A percentile compares a stretch with the other conserved stretches of the same genome.
Conservation (phyloP, 2,797 vertebrate genomes). For the Brachyalestes nurse region DNA sequence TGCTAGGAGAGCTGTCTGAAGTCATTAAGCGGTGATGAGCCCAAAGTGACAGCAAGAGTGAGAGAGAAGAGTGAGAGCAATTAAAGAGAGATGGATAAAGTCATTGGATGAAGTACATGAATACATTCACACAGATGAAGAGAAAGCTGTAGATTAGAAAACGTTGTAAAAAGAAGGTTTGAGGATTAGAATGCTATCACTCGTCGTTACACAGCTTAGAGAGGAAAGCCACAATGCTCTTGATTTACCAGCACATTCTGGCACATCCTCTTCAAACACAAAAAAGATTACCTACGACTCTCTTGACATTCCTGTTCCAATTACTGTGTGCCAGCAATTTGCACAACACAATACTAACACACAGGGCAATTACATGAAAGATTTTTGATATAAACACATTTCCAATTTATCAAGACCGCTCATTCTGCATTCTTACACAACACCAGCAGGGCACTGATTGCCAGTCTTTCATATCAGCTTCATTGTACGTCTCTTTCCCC, state of each 20-base stretch:
- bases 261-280: not conserved
- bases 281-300: conserved; percentile 23
- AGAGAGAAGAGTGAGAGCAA: conserved; percentile 50
- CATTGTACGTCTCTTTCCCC: conserved; percentile 3
- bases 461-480: conserved; percentile 25
- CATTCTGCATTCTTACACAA: conserved; percentile 7
- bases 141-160: conserved; percentile 70
- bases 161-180: conserved; percentile 66
- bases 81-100: conserved; percentile 43
- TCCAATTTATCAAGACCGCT: conserved; percentile 9
- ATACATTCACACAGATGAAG: conserved; percentile 45
- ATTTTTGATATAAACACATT: conserved; percentile 3
- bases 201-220: conserved; percentile 69
- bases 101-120: not conserved
- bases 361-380: conserved; percentile 9
- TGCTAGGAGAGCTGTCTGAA: conserved; percentile 36
- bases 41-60: conserved; percentile 1
- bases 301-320: conserved; percentile 22
- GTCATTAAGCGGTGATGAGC: conserved; percentile 34
- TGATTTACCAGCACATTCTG: conserved; percentile 63
- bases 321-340: not conserved
- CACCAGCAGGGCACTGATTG: conserved; percentile 25
- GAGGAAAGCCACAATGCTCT: conserved; percentile 72
- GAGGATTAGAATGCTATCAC: conserved; percentile 64
- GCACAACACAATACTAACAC: conserved; percentile 1